Evolutionary conservation across 2,888 invertebrate genomes (phyloP).

Genomic region (Diadegma fenestrale): DNA sequence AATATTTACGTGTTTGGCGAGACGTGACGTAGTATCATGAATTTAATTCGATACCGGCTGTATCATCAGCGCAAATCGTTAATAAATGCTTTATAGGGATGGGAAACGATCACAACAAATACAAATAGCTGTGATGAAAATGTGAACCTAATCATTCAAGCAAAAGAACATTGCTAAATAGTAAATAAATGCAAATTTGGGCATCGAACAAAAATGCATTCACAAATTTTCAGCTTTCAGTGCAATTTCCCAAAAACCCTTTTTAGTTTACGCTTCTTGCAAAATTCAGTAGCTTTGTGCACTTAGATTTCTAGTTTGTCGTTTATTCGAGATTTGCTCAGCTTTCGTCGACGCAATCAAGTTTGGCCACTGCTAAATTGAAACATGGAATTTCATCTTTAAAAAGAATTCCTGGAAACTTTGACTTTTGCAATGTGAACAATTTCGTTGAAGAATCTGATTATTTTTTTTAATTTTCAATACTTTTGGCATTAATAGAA

Average conservation of each 20-base stretch:
- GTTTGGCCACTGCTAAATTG: no score
- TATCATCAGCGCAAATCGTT: background rate
- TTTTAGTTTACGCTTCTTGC: no score
- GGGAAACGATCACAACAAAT: background rate
- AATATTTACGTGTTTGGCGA: slow-evolving; percentile 15
- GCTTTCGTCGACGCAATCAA: no score
- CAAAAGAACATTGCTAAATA: background rate
- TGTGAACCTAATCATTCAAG: background rate
- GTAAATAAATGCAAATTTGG: background rate
- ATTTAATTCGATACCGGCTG: background rate
- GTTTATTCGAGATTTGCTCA: background rate
- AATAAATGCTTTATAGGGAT: background rate
- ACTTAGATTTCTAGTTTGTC: background rate
- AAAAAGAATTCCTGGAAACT: no score
- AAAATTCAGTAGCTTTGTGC: background rate
- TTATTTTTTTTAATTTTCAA: no score
- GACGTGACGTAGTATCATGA: slow-evolving; percentile 11
- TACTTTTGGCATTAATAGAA: no score
- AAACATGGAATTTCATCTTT: no score
- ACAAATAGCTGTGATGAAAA: background rate
- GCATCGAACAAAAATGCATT: background rate
- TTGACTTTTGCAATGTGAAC: no score
- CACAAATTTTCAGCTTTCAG: background rate
- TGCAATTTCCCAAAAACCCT: background rate
- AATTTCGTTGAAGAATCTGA: no score